A percentile compares a stretch with the other conserved stretches of the same genome.
Evolutionary conservation across 2,797 vertebrate species (phyloP).

Genomic region (Parauchenoglanis punctatus): DNA sequence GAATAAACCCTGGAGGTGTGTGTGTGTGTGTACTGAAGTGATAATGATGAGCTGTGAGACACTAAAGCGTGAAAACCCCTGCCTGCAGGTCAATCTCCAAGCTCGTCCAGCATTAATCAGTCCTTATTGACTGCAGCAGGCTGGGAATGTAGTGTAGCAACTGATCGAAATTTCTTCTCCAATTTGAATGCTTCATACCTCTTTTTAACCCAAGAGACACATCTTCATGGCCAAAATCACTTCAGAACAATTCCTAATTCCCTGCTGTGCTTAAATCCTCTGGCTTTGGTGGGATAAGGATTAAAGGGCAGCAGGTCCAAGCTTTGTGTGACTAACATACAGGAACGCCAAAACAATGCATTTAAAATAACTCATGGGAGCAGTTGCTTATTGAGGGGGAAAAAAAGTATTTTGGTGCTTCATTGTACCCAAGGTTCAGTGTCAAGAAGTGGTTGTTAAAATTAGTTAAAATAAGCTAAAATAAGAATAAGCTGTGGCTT

Average conservation of each 20-base stretch:
- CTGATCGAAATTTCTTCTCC: slow-evolving; percentile 45
- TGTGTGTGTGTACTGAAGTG: neutral
- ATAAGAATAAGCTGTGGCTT: too few relatives aligned
- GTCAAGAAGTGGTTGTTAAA: neutral
- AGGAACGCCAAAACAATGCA: slow-evolving; percentile 44
- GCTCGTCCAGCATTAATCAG: slow-evolving; percentile 12
- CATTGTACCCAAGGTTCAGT: slow-evolving; percentile 24
- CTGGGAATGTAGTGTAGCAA: neutral
- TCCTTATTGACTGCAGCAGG: neutral
- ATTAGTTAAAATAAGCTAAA: neutral
- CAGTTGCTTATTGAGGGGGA: neutral
- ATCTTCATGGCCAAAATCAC: neutral
- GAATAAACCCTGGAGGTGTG: neutral
- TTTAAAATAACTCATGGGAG: slow-evolving; percentile 44
- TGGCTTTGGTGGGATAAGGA: slow-evolving; percentile 38
- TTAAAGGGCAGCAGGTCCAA: slow-evolving; percentile 13
- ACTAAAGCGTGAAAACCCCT: neutral
- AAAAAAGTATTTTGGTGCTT: slow-evolving; percentile 25
- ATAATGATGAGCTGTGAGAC: slow-evolving; percentile 12
- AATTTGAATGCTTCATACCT: slow-evolving; percentile 10
- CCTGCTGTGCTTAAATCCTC: neutral
- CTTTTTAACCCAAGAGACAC: slow-evolving; percentile 23
- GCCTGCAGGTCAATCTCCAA: neutral
- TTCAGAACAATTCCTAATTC: slow-evolving; percentile 5
- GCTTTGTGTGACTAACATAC: slow-evolving; percentile 41